Conservation (phyloP, 2,113 vertebrate species). For the Perca flavescens region DNA sequence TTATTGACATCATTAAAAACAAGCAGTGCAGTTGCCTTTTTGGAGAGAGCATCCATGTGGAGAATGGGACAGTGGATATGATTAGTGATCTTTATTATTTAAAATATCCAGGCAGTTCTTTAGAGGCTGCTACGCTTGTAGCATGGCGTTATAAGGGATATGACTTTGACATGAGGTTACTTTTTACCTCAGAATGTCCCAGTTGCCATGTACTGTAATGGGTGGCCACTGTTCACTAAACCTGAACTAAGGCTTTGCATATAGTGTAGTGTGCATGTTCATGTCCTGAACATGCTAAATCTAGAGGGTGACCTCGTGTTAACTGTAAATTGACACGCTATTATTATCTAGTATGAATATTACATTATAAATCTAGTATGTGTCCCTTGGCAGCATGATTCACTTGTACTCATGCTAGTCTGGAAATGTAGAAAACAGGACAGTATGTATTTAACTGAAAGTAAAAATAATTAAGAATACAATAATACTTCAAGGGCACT, state of each 20-base stretch:
- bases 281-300: neutral
- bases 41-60: too few relatives aligned
- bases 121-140: too few relatives aligned
- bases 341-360: neutral
- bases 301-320: neutral
- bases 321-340: neutral
- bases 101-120: too few relatives aligned
- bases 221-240: constrained; percentile 16
- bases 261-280: neutral
- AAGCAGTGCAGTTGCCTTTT: neutral
- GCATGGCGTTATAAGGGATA: too few relatives aligned
- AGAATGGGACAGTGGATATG: too few relatives aligned
- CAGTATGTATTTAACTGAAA: neutral
- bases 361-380: neutral
- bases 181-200: constrained; percentile 1
- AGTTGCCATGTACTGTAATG: neutral
- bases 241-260: neutral
- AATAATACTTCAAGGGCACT: neutral
- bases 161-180: neutral
- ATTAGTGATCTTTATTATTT: too few relatives aligned
- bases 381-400: neutral
- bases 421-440: neutral
- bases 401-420: neutral
- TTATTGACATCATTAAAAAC: neutral
- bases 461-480: neutral